Base-by-base conservation (phyloP, 2,888 invertebrate species). In the Campoplex nolae region DNA sequence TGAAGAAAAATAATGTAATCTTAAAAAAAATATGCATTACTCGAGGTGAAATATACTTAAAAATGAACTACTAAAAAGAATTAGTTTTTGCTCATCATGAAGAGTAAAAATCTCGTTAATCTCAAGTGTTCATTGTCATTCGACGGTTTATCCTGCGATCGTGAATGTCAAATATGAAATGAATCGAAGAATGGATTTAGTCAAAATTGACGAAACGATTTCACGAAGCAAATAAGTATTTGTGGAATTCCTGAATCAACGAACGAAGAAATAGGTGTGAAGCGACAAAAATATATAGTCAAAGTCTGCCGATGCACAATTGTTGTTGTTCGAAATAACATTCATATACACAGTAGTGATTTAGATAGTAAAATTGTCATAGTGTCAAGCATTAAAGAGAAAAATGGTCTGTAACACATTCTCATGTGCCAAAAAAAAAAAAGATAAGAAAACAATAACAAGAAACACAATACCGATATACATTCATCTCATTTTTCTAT, bases 321-420 rank as follows among this genome's bases (percentile, higher is more conserved):
- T 79, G 54, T 84, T 85, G 71, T 83, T 82, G 82, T 58, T 58
- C 48, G 51, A 58, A 65, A 78, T 76, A 80, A 70, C 80, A 82
- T 84, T 9, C 23, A 70, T 81, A 81, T 81, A 82, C 62, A 84
- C 73, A 38, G 80, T 85, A 87, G 82, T 67, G 54, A 58, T 77
- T 73, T 67, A 80, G 58, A 67, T 85, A 83, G 84, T 75, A 73
- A 67, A 84, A 79, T 68, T 73, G 86, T 80, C 86, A 79, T 88
- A 88, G 85, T 82, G 67, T 48, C 87, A 88, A 88, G 78, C 87
- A 79, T 28, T 16, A 90, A 88, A 92, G 94, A 93, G 93, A 94
- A 93, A 92, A 93, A 94, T 94, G 93, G 93, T 93, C 93, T 94
- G 93, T 91, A 93, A 94, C 93, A 91, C 93, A 93, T 94, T 93